Evolutionary conservation across 2,888 invertebrate genomes (phyloP).

Genomic region (Dryocosmus kuriphilus): DNA sequence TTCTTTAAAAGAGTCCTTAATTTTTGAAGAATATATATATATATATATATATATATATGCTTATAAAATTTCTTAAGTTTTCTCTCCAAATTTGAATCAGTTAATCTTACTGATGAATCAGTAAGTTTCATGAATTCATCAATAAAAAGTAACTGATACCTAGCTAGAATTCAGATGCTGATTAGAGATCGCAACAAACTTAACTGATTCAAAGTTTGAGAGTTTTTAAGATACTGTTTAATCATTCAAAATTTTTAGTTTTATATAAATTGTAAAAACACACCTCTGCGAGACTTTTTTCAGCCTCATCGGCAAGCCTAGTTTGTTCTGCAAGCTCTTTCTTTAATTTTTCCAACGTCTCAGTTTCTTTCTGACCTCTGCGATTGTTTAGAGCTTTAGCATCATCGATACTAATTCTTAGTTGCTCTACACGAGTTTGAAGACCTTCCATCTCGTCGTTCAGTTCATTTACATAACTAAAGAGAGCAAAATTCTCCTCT

Average conservation of each 20-base stretch:
- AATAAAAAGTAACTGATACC: too few relatives aligned
- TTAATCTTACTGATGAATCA: too few relatives aligned
- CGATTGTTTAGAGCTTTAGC: constrained; percentile 81
- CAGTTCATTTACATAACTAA: constrained; percentile 93
- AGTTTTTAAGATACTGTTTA: too few relatives aligned
- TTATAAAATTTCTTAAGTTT: too few relatives aligned
- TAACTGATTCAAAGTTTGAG: too few relatives aligned
- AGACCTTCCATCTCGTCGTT: constrained; percentile 89
- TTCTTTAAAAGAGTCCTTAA: too few relatives aligned
- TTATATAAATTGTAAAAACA: neutral
- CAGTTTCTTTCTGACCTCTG: constrained; percentile 81
- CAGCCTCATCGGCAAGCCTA: constrained; percentile 70
- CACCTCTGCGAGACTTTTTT: constrained; percentile 75
- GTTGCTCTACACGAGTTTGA: constrained; percentile 83
- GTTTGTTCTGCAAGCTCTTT: constrained; percentile 79
- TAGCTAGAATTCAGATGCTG: too few relatives aligned
- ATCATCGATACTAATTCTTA: constrained; percentile 84
- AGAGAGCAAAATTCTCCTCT: constrained; percentile 94
- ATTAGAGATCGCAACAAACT: too few relatives aligned
- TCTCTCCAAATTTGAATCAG: too few relatives aligned
- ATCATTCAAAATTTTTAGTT: neutral
- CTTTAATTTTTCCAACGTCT: constrained; percentile 80
- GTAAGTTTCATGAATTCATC: too few relatives aligned
- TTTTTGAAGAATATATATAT: too few relatives aligned
- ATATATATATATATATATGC: too few relatives aligned